A percentile compares a stretch with the other conserved stretches of the same genome.
These are phyloP conservation scores for Oriolus oriolus DNA, from an alignment of 2,113 vertebrate genomes.

Conservation along the genomic window DNA sequence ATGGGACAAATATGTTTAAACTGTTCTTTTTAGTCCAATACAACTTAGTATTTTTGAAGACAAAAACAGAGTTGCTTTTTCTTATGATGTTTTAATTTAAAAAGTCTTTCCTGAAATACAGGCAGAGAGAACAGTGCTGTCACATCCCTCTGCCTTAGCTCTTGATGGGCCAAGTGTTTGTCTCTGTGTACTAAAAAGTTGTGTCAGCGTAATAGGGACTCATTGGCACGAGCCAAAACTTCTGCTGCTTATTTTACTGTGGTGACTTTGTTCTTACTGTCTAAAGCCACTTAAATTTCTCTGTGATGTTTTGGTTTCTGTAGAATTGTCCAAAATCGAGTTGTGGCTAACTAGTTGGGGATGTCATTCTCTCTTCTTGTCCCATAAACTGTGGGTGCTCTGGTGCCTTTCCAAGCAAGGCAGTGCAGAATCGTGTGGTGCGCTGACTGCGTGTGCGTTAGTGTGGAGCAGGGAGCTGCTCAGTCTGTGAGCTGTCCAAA, in stretches of 20 bases:
- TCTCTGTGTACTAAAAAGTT: not conserved
- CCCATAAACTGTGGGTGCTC: not conserved
- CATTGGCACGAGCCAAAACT: not conserved
- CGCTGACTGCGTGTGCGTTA: fast-evolving
- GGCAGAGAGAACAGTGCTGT: not conserved
- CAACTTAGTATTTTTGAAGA: not conserved
- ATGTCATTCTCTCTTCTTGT: not conserved
- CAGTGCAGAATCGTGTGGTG: not conserved
- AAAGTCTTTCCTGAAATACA: not conserved
- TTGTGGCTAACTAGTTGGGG: not conserved
- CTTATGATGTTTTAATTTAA: not conserved
- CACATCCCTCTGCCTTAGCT: not conserved
- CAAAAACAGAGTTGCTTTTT: not conserved
- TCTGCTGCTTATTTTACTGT: not conserved
- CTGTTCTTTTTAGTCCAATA: not conserved
- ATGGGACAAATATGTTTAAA: not conserved
- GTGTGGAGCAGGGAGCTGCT: not conserved
- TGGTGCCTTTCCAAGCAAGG: not conserved
- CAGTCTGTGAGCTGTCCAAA: not conserved
- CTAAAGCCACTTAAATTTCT: not conserved
- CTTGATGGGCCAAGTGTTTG: not conserved
- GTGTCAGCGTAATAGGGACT: not conserved
- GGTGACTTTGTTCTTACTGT: not conserved
- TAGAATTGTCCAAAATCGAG: not conserved
- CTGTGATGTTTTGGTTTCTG: not conserved